Base-by-base conservation (phyloP, 2,797 vertebrate species). In the Molossus alvarezi region DNA sequence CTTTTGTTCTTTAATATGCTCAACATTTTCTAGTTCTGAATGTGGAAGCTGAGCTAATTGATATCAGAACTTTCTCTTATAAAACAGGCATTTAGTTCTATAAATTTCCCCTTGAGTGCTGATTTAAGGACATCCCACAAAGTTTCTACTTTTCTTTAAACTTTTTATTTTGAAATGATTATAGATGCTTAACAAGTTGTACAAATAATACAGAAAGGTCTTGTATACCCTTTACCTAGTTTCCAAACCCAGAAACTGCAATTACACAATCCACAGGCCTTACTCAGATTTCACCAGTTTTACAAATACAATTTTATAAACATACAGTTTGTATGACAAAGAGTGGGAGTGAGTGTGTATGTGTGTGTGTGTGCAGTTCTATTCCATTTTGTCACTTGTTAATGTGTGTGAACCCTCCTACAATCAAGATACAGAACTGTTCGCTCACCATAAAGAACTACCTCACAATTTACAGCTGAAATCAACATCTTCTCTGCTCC, bases 161-260 rank as follows among this genome's bases (percentile, higher is more conserved):
- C 5, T 81, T 91, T 80, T 84, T 55, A 84, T 81, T 91, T 57
- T 45, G 14, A 75, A 91, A 88, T 84, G 8, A 92, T 48, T 73
- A 69, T 23, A 69, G 29, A 94, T 89, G 65, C 45, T 67, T 37
- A 62, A 77, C 18, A 85, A 77, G 18, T 58, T 92, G 23, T 53
- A 64, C 65, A 91, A 88, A 88, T n/a, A 81, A 23, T 21, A 58
- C n/a, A 72, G 48, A 1, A 11, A 37, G 33, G 18, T 13, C 25
- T 29, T 53, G 14, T 10, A 45, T 29, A 91, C 11, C 2, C 41
- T 71, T 65, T 37, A 60, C 23, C 11, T 23, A 21, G 27, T 58
- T 89, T 51, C 23, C 60, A 93, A 75, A 71, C 9, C 53, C 71
- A 51, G 58, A 76, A 94, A 87, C 21, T 23, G 27, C 10, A 65